Evolutionary conservation across 2,797 vertebrate genomes (phyloP), one percentile per base, ranked within the genome.

Genomic region (Stomatorhinus walkeri): DNA sequence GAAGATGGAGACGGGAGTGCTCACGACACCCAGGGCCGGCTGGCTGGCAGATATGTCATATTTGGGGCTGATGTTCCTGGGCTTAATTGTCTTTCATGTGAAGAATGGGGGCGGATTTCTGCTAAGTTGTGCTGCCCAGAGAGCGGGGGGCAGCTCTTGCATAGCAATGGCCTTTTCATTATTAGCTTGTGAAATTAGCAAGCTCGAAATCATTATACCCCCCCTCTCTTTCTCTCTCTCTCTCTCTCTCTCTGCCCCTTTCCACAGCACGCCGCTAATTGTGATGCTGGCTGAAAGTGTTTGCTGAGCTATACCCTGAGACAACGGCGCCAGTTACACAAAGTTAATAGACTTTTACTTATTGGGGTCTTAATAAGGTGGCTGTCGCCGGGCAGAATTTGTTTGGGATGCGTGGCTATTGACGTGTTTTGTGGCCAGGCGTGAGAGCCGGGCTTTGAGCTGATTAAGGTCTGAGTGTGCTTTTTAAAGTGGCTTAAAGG

Each of bases 31-130:
- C 95, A 94, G 94, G 89, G 93, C 36, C 9, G 8, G 6, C 72
- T 43, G 36, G 14, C 40, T 79, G 40, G 72, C 72, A 43, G 72
- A 79, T 96, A 95, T 96, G 96, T 96, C 95, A 97, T 96, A 96
- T 96, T 96, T 95, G 93, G 95, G 96, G 96, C 97, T 97, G 96
- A 97, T 96, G 95, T 97, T 95, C 93, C 93, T 95, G 94, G 94
- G 92, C 96, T 96, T 97, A 97, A 97, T 97, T 97, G 97, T 97
- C 96, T 97, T 97, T 97, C 95, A 95, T 96, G 96, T 96, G 95
- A 97, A 97, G 96, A 97, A 96, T 96, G 94, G 95, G 95, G 95
- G 94, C 90, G 93, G 91, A 94, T 95, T 96, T 96, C 95, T 95
- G 94, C 95, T 96, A 96, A 95, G 94, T 95, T 92, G 93, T 95